Percentiles rank a stretch among this genome's conserved stretches.
Conservation (phyloP, 2,797 vertebrate species). For the Pachyuromys duprasi region DNA sequence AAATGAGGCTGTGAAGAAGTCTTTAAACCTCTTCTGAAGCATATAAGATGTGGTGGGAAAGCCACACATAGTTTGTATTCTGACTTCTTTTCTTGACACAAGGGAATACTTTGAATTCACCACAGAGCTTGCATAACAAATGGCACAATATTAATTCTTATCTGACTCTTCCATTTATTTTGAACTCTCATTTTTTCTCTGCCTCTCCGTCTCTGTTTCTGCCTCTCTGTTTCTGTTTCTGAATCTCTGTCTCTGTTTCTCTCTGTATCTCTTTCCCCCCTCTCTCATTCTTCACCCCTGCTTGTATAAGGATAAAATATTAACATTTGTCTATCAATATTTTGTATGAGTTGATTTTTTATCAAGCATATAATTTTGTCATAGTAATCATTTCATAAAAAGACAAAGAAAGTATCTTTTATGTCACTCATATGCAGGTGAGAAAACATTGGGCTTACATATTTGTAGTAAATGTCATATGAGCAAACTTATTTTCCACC, state of each 20-base stretch:
- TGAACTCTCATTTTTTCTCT: background rate
- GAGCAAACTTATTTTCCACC: background rate
- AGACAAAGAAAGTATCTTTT: accelerated
- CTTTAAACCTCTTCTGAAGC: slow-evolving; percentile 53
- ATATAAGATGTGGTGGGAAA: background rate
- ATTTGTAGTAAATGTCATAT: background rate
- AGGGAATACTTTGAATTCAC: slow-evolving; percentile 33
- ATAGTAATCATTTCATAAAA: background rate
- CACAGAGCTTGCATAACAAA: background rate
- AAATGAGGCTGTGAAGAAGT: slow-evolving; percentile 62
- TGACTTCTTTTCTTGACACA: slow-evolving; percentile 26
- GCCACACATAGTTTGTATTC: slow-evolving; percentile 46
- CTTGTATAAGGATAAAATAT: background rate
- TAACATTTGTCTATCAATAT: background rate
- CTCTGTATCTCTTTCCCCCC: background rate
- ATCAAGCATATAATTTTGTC: background rate
- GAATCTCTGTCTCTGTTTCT: background rate
- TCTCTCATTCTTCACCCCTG: background rate
- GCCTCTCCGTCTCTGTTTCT: background rate
- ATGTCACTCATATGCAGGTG: background rate
- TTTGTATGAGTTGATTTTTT: background rate
- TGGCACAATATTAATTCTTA: background rate
- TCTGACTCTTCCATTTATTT: background rate
- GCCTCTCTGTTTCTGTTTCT: background rate
- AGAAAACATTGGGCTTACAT: background rate